A percentile compares a stretch with the other conserved stretches of the same genome.
These are phyloP conservation scores for Papilio xuthus DNA, from an alignment of 1,140 invertebrate species.

Conservation along the genomic window DNA sequence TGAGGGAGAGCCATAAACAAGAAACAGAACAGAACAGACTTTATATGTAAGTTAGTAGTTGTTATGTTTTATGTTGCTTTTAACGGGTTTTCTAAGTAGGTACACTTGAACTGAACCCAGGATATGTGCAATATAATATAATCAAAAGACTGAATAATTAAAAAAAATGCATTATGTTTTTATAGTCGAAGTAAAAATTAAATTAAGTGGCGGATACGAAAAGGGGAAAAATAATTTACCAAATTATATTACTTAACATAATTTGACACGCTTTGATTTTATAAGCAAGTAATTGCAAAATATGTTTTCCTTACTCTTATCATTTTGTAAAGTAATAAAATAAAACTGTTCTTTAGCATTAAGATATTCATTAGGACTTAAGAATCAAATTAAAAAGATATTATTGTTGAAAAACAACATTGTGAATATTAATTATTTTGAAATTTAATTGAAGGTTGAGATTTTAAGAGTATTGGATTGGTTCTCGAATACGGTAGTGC, in stretches of 20 bases:
- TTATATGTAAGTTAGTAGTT: too few species aligned
- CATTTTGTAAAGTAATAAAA: not conserved
- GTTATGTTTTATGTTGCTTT: too few species aligned
- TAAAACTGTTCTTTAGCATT: not conserved
- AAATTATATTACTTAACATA: not conserved
- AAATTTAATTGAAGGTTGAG: conserved; percentile 14
- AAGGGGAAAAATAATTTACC: too few species aligned
- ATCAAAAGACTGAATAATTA: too few species aligned
- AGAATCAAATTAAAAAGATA: not conserved
- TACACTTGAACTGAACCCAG: too few species aligned
- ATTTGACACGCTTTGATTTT: not conserved
- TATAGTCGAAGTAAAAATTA: too few species aligned
- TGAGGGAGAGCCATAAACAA: too few species aligned
- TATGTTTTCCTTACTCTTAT: conserved; percentile 3
- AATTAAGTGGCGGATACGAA: too few species aligned
- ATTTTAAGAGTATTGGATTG: not conserved
- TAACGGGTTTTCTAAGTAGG: too few species aligned
- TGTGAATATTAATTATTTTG: conserved; percentile 10
- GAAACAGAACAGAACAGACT: too few species aligned
- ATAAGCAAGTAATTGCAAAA: not conserved
- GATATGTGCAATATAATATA: too few species aligned
- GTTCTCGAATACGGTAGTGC: not conserved
- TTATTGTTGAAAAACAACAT: conserved; percentile 10
- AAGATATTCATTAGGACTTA: not conserved
- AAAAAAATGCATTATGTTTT: too few species aligned